Evolutionary conservation across 2,888 invertebrate species (phyloP).

Genomic region (Harpalus rubripes): DNA sequence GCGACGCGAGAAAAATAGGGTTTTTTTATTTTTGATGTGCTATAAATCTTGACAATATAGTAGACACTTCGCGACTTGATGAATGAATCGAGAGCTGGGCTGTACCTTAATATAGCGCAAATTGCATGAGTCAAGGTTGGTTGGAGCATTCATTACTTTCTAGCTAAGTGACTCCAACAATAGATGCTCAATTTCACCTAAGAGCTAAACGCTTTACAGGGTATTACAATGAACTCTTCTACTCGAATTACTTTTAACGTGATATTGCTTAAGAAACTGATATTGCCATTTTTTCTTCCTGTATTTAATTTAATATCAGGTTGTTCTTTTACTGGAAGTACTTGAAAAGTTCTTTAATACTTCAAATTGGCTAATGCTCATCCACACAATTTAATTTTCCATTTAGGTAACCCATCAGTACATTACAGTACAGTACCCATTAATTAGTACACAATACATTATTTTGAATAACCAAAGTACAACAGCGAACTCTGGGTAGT

Average conservation of each 20-base stretch:
- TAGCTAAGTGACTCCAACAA: slow-evolving; percentile 5
- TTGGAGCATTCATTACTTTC: slow-evolving; percentile 11
- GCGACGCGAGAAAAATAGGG: slow-evolving; percentile 34
- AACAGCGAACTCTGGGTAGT: no score
- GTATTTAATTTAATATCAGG: neutral
- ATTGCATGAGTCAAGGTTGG: slow-evolving; percentile 19
- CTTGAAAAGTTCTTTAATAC: no score
- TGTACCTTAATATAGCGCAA: slow-evolving; percentile 18
- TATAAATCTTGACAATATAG: slow-evolving; percentile 59
- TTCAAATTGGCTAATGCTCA: no score
- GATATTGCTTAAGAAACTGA: neutral
- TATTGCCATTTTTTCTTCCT: neutral
- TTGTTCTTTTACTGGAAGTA: no score
- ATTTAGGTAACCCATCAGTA: no score
- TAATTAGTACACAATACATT: no score
- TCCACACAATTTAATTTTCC: no score
- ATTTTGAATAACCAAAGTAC: no score
- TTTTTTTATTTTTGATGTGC: slow-evolving; percentile 58
- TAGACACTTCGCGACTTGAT: slow-evolving; percentile 45
- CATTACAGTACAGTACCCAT: no score
- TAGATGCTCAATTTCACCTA: slow-evolving; percentile 3
- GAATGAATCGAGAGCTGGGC: slow-evolving; percentile 36
- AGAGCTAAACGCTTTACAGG: neutral
- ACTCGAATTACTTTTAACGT: neutral
- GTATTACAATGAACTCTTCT: neutral